A percentile compares a stretch with the other conserved stretches of the same genome.
These are phyloP conservation scores for Nymphalis io DNA, from an alignment of 1,140 invertebrate species.

Conservation along the genomic window DNA sequence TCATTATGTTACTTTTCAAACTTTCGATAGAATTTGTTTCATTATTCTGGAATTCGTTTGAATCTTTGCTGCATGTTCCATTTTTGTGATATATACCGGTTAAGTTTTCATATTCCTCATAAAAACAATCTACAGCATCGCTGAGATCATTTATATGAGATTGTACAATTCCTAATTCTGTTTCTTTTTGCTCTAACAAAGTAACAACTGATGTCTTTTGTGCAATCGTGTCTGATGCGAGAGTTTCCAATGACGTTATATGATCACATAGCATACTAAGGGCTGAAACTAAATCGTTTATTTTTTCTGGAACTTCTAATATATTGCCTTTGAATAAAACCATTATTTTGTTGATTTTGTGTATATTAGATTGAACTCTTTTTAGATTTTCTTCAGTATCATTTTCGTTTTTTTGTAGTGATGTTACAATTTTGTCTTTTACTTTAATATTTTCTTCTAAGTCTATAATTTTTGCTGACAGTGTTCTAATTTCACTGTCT, in stretches of 20 bases:
- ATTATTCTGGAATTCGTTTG: background rate
- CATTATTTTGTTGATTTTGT: constrained; percentile 53
- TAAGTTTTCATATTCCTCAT: constrained; percentile 27
- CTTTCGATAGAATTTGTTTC: constrained; percentile 1
- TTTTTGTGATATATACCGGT: constrained; percentile 13
- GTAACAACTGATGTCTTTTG: constrained; percentile 43
- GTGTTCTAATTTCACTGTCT: constrained; percentile 37
- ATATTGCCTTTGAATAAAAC: constrained; percentile 47
- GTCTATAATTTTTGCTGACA: constrained; percentile 40
- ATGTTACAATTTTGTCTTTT: constrained; percentile 49
- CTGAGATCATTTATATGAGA: constrained; percentile 25
- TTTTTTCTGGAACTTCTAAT: constrained; percentile 48
- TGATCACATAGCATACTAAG: constrained; percentile 43
- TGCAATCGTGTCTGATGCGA: constrained; percentile 34
- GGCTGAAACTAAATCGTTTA: constrained; percentile 52
- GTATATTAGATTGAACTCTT: constrained; percentile 44
- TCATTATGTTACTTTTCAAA: constrained; percentile 32
- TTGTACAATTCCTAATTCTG: constrained; percentile 34
- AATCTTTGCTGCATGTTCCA: constrained; percentile 16
- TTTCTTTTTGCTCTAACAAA: constrained; percentile 38
- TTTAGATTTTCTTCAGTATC: constrained; percentile 45
- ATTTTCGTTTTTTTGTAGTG: constrained; percentile 39
- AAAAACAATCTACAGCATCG: constrained; percentile 27
- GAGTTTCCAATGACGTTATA: constrained; percentile 43
- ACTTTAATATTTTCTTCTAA: constrained; percentile 44